Evolutionary conservation across 2,888 invertebrate genomes (phyloP).

Genomic region (Rhagonycha lutea): DNA sequence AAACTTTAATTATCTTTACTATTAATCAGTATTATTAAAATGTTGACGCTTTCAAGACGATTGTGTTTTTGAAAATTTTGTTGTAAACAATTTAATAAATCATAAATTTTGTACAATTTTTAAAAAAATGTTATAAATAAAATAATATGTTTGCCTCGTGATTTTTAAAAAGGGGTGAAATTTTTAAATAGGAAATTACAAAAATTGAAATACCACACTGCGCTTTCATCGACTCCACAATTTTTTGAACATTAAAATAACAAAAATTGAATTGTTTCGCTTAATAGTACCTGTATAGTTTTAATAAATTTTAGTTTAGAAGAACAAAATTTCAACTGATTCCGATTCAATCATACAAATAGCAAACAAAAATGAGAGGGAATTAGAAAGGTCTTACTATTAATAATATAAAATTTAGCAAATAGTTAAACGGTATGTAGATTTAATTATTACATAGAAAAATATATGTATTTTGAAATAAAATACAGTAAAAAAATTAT

Average conservation of each 20-base stretch:
- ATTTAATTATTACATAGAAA: conserved; percentile 48
- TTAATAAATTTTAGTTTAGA: neutral
- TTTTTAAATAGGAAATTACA: neutral
- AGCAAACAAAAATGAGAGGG: conserved; percentile 7
- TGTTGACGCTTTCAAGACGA: neutral
- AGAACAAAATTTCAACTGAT: conserved; percentile 48
- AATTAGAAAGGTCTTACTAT: conserved; percentile 50
- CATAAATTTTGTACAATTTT: neutral
- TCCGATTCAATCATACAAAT: conserved; percentile 49
- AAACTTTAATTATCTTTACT: neutral
- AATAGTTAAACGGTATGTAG: conserved; percentile 55
- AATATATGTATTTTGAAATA: conserved; percentile 51
- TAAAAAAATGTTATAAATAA: neutral
- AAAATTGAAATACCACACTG: neutral
- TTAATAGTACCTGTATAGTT: neutral
- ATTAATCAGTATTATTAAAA: neutral
- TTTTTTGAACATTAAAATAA: neutral
- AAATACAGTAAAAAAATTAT: conserved; percentile 51
- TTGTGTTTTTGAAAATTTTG: neutral
- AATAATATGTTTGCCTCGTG: neutral
- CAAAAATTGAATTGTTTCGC: neutral
- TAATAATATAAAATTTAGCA: conserved; percentile 53
- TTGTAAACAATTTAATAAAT: neutral
- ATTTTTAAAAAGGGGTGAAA: neutral
- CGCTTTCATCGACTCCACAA: neutral